Base-by-base conservation (phyloP, 2,113 vertebrate genomes). In the Pelecanus crispus region DNA sequence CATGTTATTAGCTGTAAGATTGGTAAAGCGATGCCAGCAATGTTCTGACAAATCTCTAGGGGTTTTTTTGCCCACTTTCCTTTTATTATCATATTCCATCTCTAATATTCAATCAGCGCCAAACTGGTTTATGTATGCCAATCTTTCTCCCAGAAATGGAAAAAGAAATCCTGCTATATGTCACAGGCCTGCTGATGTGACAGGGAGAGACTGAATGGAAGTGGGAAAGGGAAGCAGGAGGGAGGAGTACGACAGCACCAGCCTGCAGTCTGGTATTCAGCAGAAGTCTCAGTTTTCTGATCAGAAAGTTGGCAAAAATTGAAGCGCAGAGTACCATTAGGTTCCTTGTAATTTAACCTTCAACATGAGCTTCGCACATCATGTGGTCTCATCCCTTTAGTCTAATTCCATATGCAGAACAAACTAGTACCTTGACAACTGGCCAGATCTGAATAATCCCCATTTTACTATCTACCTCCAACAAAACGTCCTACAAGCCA, bases 91-190 rank as follows among this genome's bases (percentile, higher is more conserved):
- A 75, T 90, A 90, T 66, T 93, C 70, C 87, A 85, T 93, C 78
- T 86, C 85, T 73, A 95, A 88, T 88, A 95, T 80, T 95, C 70
- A 85, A 84, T 79, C 84, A 68, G 53, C 73, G 62, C 87, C 92
- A 95, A 92, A 80, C 66, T 9, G 50, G 78, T 86, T 88, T 93
- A 80, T 24, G 31, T 77, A 95, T 53, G 81, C 90, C 93, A 91
- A 28, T 85, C 88, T 80, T 87, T 85, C 63, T 83, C 49, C 80
- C 29, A 92, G 84, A 87, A 92, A 82, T 21, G 45, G 86, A 90
- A 93, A 90, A 81, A 84, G 70, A 86, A 84, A 92, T 71, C 86
- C 73, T 53, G 91, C 88, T 94, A 9, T 42, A 80, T 3, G 7
- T 80, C 11, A 9, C 19, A 77, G 85, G 81, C 50, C 66, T 90